Conservation (phyloP, 2,113 vertebrate genomes). For the Notechis scutatus region DNA sequence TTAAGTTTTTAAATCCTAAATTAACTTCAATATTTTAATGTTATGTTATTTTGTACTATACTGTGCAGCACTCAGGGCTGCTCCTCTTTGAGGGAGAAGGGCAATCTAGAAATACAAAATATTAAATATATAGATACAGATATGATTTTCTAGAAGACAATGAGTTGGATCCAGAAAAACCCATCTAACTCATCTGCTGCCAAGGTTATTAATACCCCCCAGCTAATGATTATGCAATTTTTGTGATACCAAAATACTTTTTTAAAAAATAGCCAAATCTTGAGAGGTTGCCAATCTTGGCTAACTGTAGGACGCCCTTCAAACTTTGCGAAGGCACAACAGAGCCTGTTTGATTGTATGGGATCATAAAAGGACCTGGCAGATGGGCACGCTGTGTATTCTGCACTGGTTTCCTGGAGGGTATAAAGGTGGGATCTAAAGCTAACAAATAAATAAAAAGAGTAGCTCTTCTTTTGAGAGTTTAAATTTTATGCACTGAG, state of each 20-base stretch:
- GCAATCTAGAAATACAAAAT: neutral
- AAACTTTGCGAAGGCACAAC: neutral
- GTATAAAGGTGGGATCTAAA: neutral
- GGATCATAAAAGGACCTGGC: neutral
- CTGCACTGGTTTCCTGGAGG: neutral
- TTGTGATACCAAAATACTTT: neutral
- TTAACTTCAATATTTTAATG: neutral
- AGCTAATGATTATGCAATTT: neutral
- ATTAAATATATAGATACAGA: neutral
- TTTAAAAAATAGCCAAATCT: neutral
- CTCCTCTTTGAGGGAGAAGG: neutral
- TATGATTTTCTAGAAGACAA: neutral
- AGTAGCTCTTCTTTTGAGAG: neutral
- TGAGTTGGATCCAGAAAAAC: neutral
- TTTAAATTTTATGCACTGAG: neutral
- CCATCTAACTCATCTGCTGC: neutral
- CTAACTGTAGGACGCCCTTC: neutral
- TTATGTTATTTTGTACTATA: neutral
- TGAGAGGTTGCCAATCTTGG: neutral
- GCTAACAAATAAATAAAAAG: neutral
- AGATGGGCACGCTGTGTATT: neutral
- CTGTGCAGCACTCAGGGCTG: neutral
- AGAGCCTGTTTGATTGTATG: neutral
- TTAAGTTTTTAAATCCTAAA: neutral
- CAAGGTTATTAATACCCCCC: neutral